Evolutionary conservation across 2,797 vertebrate genomes (phyloP).

Genomic region (Sternotherus odoratus): DNA sequence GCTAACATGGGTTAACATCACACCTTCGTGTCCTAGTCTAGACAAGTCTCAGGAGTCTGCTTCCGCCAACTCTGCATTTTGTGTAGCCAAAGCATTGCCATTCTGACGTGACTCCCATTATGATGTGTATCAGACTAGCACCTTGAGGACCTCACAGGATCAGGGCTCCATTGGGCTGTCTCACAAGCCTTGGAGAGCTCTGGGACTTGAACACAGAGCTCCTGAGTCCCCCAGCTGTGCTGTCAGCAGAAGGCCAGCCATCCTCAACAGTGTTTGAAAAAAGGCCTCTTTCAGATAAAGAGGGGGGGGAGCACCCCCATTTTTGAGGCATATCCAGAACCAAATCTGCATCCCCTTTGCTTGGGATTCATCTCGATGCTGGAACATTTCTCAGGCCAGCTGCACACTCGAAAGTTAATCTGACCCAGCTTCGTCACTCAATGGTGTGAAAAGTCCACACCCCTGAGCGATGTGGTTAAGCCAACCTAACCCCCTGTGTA

Average conservation of each 20-base stretch:
- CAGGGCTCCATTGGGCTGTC: neutral
- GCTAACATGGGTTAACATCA: neutral
- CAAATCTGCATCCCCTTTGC: neutral
- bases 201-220: accelerated
- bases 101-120: neutral
- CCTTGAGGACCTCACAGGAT: accelerated
- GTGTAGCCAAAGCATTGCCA: accelerated
- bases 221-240: neutral
- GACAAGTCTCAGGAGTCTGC: too few species aligned
- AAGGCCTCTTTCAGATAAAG: neutral
- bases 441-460: neutral
- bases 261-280: accelerated
- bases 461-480: neutral
- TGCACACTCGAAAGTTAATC: neutral
- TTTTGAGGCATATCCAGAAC: accelerated
- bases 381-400: neutral
- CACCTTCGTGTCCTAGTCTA: neutral
- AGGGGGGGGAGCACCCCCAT: accelerated
- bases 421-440: neutral
- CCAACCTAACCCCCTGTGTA: neutral
- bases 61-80: accelerated
- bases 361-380: accelerated
- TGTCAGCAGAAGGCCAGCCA: accelerated
- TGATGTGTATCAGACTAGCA: neutral
- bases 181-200: accelerated